These are phyloP conservation scores for Euwallacea similis DNA, from an alignment of 1,140 invertebrate genomes.

Conservation along the genomic window DNA sequence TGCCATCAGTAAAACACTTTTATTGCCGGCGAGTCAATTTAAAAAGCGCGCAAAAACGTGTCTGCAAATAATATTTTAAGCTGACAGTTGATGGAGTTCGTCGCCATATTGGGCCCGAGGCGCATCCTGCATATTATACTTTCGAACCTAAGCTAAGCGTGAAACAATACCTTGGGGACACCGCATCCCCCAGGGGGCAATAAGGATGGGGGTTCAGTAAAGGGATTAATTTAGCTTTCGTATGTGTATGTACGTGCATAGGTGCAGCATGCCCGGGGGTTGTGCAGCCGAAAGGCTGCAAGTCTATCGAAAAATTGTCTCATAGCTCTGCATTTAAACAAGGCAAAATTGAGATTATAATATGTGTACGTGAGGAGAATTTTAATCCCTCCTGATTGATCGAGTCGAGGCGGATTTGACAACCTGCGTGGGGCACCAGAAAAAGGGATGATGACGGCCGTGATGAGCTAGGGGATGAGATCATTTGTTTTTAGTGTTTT, in stretches of 20 bases:
- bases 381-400: constrained; percentile 53
- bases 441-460: constrained; percentile 33
- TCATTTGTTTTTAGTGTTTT: constrained; percentile 39
- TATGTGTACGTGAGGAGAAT: constrained; percentile 52
- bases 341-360: constrained; percentile 51
- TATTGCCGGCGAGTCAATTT: constrained; percentile 3
- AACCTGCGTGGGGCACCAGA: constrained; percentile 32
- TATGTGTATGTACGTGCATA: too few species aligned
- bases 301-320: too few species aligned
- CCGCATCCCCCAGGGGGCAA: too few species aligned
- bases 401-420: constrained; percentile 44
- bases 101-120: background rate
- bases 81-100: background rate
- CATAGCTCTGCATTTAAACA: constrained; percentile 47
- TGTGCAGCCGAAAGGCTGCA: too few species aligned
- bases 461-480: constrained; percentile 38
- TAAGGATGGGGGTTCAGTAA: too few species aligned
- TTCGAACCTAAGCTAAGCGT: too few species aligned
- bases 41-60: constrained; percentile 9
- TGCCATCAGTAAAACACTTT: background rate
- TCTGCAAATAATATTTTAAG: background rate
- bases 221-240: too few species aligned
- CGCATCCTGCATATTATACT: background rate
- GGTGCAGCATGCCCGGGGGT: too few species aligned
- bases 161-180: too few species aligned